Conservation (phyloP, 2,113 vertebrate genomes). For the Bombycilla garrulus region DNA sequence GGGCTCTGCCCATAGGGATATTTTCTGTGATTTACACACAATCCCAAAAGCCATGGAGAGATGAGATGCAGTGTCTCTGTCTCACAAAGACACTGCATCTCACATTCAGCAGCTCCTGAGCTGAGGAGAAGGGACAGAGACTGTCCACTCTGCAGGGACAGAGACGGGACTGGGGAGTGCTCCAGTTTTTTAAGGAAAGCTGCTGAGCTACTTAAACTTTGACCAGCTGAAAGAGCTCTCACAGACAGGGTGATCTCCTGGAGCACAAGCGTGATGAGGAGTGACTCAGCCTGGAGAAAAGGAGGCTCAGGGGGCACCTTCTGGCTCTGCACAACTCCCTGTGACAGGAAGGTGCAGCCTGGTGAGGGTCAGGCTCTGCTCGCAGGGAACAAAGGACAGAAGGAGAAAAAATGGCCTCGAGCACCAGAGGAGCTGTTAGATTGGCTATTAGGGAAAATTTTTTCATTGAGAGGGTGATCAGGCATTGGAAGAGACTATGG, state of each 20-base stretch:
- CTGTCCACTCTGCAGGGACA: background rate
- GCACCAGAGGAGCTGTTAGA: background rate
- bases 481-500: background rate
- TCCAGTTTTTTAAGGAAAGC: background rate
- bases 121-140: background rate
- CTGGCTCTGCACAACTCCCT: background rate
- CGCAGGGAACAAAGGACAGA: background rate
- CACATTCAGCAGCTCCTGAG: background rate
- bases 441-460: background rate
- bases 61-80: background rate
- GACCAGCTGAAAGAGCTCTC: background rate
- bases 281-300: background rate
- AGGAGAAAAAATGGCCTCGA: background rate
- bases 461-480: background rate
- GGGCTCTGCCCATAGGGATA: background rate
- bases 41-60: background rate
- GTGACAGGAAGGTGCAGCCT: too few species aligned
- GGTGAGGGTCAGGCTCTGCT: background rate
- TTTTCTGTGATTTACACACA: background rate
- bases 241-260: background rate
- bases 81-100: background rate
- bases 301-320: background rate
- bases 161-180: background rate
- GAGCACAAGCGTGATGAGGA: background rate
- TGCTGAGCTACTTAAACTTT: background rate